phyloP scores from a whole-genome alignment of 2,113 vertebrate species.

The Benitochromis conjunctus region DNA sequence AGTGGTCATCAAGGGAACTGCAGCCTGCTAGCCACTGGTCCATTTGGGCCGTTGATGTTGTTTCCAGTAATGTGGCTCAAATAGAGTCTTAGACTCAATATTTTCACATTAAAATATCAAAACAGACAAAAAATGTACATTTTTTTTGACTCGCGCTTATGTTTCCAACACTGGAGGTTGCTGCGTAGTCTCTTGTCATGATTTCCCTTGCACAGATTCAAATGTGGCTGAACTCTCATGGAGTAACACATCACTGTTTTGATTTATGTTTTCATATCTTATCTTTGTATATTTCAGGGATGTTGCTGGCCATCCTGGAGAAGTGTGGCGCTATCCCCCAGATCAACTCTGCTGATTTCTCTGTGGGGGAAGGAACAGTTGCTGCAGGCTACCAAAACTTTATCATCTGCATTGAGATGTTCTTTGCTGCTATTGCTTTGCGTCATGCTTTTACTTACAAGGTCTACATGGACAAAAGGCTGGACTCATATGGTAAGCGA shows the following conservation, averaged over 20 bases:
- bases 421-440: constrained; percentile 90
- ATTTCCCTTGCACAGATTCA: not conserved
- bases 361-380: constrained; percentile 89
- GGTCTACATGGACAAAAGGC: constrained; percentile 88
- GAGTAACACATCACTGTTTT: not conserved
- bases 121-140: not conserved
- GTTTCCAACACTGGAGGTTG: not conserved
- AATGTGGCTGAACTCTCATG: not conserved
- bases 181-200: not conserved
- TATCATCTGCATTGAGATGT: constrained; percentile 97
- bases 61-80: not conserved
- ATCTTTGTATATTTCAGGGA: constrained; percentile 65
- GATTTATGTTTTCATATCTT: not conserved
- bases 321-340: constrained; percentile 93
- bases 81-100: not conserved
- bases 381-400: constrained; percentile 96
- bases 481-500: constrained; percentile 84
- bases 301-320: constrained; percentile 93
- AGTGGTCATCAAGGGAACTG: not conserved
- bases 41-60: not conserved
- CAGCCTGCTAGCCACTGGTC: not conserved
- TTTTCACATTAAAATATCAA: not conserved
- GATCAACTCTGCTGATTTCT: constrained; percentile 83
- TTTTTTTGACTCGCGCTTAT: not conserved
- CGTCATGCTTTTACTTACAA: constrained; percentile 91